phyloP scores from a whole-genome alignment of 2,888 invertebrate species.

The Oxyteleia sp. region DNA sequence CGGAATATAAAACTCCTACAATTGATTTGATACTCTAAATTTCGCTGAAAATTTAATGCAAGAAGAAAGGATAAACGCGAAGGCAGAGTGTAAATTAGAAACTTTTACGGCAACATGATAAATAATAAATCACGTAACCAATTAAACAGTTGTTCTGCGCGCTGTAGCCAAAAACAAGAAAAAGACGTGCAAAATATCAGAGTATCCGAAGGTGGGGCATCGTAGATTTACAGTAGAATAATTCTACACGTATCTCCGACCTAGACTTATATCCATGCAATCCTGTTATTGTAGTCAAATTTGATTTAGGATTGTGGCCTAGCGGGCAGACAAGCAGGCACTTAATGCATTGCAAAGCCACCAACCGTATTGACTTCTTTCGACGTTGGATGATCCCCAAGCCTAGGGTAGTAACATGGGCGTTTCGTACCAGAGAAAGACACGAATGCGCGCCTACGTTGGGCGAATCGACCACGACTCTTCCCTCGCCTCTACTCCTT shows the following conservation, averaged over 20 bases:
- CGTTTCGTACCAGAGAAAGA: conserved; percentile 79
- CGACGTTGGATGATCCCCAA: conserved; percentile 62
- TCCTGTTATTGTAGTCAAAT: conserved; percentile 84
- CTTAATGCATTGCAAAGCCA: conserved; percentile 44
- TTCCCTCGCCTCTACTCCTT: conserved; percentile 78
- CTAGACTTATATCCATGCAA: conserved; percentile 78
- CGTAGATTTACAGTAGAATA: conserved; percentile 65
- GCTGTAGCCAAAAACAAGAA: conserved; percentile 3
- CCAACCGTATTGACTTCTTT: conserved; percentile 56
- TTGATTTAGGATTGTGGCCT: conserved; percentile 85
- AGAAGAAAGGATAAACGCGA: too few relatives aligned
- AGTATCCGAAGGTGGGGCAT: conserved; percentile 27
- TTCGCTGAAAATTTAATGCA: too few relatives aligned
- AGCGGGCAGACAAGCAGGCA: conserved; percentile 38
- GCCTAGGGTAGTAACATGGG: conserved; percentile 76
- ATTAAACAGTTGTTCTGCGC: conserved; percentile 33
- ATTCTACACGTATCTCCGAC: conserved; percentile 79
- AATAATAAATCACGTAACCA: conserved; percentile 27
- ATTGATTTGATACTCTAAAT: background rate
- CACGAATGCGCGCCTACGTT: conserved; percentile 62
- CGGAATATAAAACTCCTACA: background rate
- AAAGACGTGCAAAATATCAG: conserved; percentile 7
- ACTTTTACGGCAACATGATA: conserved; percentile 25
- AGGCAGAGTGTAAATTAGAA: background rate
- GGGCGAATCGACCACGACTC: conserved; percentile 55